Evolutionary conservation across 2,113 vertebrate genomes (phyloP).

Genomic region (Callocephalon fimbriatum): DNA sequence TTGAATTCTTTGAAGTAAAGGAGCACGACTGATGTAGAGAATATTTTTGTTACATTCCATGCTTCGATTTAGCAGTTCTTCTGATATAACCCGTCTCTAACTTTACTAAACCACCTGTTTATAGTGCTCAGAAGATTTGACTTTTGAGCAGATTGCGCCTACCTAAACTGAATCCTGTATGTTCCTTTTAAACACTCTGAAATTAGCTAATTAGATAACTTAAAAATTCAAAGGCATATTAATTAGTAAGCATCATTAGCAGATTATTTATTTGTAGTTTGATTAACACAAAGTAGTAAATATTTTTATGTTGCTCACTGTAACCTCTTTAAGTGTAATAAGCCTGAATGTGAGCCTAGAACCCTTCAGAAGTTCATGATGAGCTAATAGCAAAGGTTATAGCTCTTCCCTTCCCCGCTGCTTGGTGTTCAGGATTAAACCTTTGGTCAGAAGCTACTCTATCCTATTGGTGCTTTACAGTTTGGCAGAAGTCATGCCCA

Average conservation of each 20-base stretch:
- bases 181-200: not conserved
- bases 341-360: not conserved
- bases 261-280: not conserved
- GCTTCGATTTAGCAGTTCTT: constrained; percentile 27
- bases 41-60: constrained; percentile 58
- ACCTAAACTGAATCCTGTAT: not conserved
- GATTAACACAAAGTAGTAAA: not conserved
- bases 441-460: not conserved
- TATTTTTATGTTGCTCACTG: not conserved
- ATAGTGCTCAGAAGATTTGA: not conserved
- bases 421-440: not conserved
- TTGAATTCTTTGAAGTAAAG: constrained; percentile 74
- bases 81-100: not conserved
- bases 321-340: not conserved
- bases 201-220: not conserved
- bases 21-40: not conserved
- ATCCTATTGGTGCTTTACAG: not conserved
- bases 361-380: not conserved
- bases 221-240: not conserved
- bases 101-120: constrained; percentile 14
- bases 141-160: not conserved
- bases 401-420: not conserved
- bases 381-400: not conserved
- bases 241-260: not conserved
- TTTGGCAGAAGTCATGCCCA: not conserved